Conservation (phyloP, 1,140 invertebrate species). For the Platyscapa corneri region DNA sequence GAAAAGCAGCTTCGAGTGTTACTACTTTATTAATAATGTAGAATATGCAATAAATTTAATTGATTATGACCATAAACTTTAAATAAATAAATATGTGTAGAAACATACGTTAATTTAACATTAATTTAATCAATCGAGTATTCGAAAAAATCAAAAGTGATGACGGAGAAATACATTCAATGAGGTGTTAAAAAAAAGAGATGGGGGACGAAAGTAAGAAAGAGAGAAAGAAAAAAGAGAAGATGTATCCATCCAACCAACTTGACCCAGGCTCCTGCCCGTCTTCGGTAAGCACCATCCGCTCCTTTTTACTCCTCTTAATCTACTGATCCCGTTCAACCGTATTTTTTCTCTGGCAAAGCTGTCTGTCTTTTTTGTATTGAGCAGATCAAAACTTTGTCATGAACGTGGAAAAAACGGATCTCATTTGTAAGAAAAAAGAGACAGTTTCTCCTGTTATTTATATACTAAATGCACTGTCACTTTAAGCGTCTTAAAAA, state of each 20-base stretch:
- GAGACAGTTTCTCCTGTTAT: conserved; percentile 24
- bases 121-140: conserved; percentile 17
- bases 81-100: conserved; percentile 9
- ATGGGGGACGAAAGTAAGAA: conserved; percentile 62
- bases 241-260: conserved; percentile 75
- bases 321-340: conserved; percentile 70
- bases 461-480: conserved; percentile 24
- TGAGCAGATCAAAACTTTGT: conserved; percentile 38
- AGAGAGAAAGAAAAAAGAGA: conserved; percentile 68
- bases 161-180: conserved; percentile 69
- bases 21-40: not conserved
- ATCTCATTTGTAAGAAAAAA: conserved; percentile 44
- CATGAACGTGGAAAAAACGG: conserved; percentile 36
- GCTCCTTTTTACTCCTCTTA: conserved; percentile 73
- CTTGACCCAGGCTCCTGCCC: conserved; percentile 74
- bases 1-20: not conserved
- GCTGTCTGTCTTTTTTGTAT: conserved; percentile 46
- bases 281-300: conserved; percentile 75
- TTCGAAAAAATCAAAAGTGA: conserved; percentile 45
- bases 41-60: not conserved
- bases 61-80: not conserved
- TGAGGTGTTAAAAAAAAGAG: conserved; percentile 56
- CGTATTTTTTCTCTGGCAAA: conserved; percentile 49
- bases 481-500: conserved; percentile 11
- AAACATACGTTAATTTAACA: not conserved